A percentile compares a stretch with the other conserved stretches of the same genome.
These are phyloP conservation scores for Pseudochirops cupreus DNA, from an alignment of 2,797 vertebrate genomes.

Conservation along the genomic window DNA sequence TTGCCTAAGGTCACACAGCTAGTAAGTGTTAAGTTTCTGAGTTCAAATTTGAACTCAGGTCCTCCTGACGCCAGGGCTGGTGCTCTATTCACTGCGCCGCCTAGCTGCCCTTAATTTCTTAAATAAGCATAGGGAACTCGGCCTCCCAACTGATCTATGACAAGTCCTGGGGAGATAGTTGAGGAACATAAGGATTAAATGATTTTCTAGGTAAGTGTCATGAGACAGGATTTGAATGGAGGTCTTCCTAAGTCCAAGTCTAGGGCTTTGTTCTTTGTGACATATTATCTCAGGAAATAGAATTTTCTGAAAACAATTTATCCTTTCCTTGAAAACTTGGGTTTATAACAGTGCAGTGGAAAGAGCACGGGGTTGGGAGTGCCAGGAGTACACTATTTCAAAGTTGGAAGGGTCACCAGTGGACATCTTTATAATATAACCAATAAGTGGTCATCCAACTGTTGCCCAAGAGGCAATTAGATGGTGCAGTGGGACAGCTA, in stretches of 20 bases:
- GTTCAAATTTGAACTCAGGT: too few relatives aligned
- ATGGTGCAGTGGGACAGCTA: not conserved
- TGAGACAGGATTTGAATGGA: not conserved
- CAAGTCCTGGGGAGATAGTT: not conserved
- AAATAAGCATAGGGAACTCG: too few relatives aligned
- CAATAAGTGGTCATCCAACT: not conserved
- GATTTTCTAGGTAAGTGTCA: not conserved
- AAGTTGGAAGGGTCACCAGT: not conserved
- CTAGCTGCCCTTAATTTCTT: too few relatives aligned
- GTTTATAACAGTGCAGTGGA: not conserved
- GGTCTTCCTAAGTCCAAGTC: not conserved
- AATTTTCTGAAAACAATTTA: not conserved
- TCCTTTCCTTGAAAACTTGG: not conserved
- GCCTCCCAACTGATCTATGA: not conserved
- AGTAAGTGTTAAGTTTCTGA: too few relatives aligned
- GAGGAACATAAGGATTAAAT: not conserved
- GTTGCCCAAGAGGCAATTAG: not conserved
- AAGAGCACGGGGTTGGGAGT: not conserved
- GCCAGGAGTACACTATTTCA: not conserved
- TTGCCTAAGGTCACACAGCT: too few relatives aligned
- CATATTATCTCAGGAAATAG: not conserved
- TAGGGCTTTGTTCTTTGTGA: not conserved
- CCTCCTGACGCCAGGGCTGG: too few relatives aligned
- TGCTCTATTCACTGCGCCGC: too few relatives aligned
- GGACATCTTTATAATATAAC: not conserved